Evolutionary conservation across 2,797 vertebrate genomes (phyloP), one percentile per base, ranked within the genome.

Genomic region (Lycodopsis pacificus): DNA sequence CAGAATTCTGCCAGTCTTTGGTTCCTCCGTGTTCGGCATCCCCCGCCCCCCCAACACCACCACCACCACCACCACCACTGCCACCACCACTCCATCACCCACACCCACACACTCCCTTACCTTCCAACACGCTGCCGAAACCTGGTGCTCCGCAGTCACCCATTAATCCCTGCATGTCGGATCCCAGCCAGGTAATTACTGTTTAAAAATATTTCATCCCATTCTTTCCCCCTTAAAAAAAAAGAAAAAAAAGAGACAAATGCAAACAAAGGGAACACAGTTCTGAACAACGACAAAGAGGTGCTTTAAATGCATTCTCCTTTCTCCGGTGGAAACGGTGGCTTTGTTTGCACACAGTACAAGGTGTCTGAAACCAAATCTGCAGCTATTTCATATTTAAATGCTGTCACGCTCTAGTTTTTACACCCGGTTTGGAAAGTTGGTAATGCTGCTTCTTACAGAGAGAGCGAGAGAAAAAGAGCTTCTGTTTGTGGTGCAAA

Each of bases 121-220:
- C 97, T 97, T 97, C 96, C 96, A 97, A 93, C 96, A 97, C 95
- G 95, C 96, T 95, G 93, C 96, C 95, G 94, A 97, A 53, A 98
- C 96, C 96, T 95, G 97, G 95, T 96, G 96, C 97, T 97, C 96
- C 94, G 93, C 96, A 96, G 95, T 96, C 97, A 96, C 95, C 97
- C 97, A 98, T 99, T 98, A 98, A 99, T 98, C 97, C 98, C 97
- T 92, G 96, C 96, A 91, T 96, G 97, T 96, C 96, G 96, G 96
- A 99, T 96, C 95, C 96, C 93, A 95, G 98, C 98, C 97, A 99
- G 97, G 97, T 99, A 99, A 98, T 99, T 99, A 97, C 96, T 95
- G 97, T 99, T 99, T 97, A 99, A 98, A 99, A 99, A 99, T 95
- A 99, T 97, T 96, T 99, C 97, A 97, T 98, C 96, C 98, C 95